These are phyloP conservation scores for Rattus rattus DNA, from an alignment of 2,113 vertebrate species.

Conservation along the genomic window DNA sequence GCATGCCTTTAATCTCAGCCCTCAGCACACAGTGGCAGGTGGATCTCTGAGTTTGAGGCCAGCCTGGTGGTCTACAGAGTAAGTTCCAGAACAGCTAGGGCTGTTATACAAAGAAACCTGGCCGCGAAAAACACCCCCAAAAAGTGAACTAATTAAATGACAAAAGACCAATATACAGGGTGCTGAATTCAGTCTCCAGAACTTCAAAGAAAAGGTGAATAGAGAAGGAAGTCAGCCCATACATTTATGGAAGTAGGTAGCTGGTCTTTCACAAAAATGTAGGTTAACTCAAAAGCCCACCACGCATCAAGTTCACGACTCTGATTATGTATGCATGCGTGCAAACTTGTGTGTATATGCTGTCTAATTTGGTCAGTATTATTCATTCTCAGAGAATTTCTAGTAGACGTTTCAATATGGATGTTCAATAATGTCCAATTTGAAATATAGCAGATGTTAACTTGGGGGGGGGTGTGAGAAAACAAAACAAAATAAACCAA, in stretches of 20 bases:
- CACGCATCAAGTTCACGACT: background rate
- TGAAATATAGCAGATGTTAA: background rate
- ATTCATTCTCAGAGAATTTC: slow-evolving; percentile 6
- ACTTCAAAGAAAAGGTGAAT: background rate
- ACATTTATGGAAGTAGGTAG: background rate
- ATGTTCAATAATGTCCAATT: background rate
- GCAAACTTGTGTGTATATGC: background rate
- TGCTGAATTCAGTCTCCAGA: background rate
- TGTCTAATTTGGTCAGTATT: slow-evolving; percentile 6
- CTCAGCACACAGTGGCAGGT: background rate
- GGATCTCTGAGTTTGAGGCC: background rate
- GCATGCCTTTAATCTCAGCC: background rate
- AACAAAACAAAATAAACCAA: background rate
- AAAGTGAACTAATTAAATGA: background rate
- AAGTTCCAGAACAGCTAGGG: background rate
- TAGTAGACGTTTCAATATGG: background rate
- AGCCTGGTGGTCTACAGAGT: background rate
- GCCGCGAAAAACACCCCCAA: background rate
- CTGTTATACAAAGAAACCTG: too few relatives aligned
- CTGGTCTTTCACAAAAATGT: background rate
- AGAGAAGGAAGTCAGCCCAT: background rate
- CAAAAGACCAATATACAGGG: background rate
- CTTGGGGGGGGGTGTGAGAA: too few relatives aligned
- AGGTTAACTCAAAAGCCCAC: background rate
- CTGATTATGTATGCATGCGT: too few relatives aligned